Conservation (phyloP, 2,113 vertebrate species). For the Phainopepla nitens region DNA sequence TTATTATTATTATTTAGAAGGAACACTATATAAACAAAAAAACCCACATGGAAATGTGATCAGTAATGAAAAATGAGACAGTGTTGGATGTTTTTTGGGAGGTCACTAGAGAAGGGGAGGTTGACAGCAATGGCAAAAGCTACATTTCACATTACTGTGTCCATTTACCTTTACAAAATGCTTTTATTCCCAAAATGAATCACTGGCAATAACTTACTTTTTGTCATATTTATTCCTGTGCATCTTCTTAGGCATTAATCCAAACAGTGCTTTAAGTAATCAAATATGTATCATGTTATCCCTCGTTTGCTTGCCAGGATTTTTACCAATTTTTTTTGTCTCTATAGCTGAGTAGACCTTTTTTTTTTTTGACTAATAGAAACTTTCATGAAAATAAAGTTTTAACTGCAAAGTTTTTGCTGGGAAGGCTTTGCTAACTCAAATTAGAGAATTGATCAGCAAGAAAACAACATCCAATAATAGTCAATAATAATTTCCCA, state of each 20-base stretch:
- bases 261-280: neutral
- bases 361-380: neutral
- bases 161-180: neutral
- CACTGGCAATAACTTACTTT: neutral
- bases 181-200: neutral
- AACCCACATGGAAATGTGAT: neutral
- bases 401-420: neutral
- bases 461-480: neutral
- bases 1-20: neutral
- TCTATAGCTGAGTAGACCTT: neutral
- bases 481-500: neutral
- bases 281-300: neutral
- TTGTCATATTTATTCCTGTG: neutral
- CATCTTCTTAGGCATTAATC: neutral
- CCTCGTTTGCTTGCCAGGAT: neutral
- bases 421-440: neutral
- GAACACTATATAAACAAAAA: neutral
- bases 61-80: neutral
- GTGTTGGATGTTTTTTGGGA: neutral
- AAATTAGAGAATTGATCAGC: neutral
- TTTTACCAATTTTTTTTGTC: neutral
- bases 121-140: neutral
- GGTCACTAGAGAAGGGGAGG: neutral
- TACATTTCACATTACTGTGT: neutral
- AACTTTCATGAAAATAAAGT: neutral